Evolutionary conservation across 2,797 vertebrate genomes (phyloP), one percentile per base, ranked within the genome.

Genomic region (Benthosema pterotum): DNA sequence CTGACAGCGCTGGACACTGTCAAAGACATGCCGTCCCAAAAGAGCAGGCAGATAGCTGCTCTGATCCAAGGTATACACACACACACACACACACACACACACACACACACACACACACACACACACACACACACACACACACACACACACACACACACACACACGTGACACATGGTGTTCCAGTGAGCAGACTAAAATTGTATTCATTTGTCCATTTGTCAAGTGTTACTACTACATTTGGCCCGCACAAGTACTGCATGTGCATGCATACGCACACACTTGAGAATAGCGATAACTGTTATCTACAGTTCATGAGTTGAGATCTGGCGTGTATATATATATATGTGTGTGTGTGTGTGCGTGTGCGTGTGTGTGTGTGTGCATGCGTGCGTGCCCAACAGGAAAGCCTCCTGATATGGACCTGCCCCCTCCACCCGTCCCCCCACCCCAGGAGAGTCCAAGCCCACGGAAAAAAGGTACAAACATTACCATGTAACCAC

Each of bases 21-120:
- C 74, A 95, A 91, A 71, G 97, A 97, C 18, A 95, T 98, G 90
- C 98, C 97, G 13, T 98, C 97, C 17, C 94, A 98, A 89, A 99
- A 98, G 87, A 98, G 96, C 90, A 90, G 95, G 52, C 92, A 96
- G 83, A 97, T 98, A 55, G 95, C 94, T 13, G 91, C 94, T 49
- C 92, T 98, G 52, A 95, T 99, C 1, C 91, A 96, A 87, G 95
- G 98, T 99, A 69, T 83, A 49, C 6, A 14, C 3, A 1, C 28
- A 32, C 28, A 32, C 28, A 32, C 28, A 32, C 28, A 28, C 28
- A 28, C 28, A 28, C 28, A 28, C 28, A 28, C 28, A 28, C 28
- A 28, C 28, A 28, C 28, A 28, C 28, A 28, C 28, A 28, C 28
- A 28, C 28, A 28, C 28, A 28, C 28, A 28, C 28, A 28, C 28